Base-by-base conservation (phyloP, 1,140 invertebrate species). In the Camponotus vicinus region DNA sequence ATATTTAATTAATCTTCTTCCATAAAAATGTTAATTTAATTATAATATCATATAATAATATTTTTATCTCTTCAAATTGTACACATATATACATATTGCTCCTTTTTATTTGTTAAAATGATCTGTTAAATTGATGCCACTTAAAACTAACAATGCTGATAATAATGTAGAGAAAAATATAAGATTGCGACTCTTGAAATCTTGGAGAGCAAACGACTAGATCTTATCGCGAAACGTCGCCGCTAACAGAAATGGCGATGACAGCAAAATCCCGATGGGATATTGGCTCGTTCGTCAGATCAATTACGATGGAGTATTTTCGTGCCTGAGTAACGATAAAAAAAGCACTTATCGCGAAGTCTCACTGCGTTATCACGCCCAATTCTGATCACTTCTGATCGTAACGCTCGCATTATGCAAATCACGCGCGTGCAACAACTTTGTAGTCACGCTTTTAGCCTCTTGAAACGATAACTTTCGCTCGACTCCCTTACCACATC, bases 321-420 rank as follows among this genome's bases (percentile, higher is more conserved):
- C 45, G 69, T 37, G 21, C 18, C 7, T 67, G 61, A 67, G 34
- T 66, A 32, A 21, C 70, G n/a, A 63, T 73, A 82, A 66, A 66
- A 57, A 59, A 76, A 80, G 37, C 37, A 55, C 83, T 71, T 69
- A 77, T 63, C 71, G 64, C 18, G 4, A n/a, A 21, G 69, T 83
- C 64, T 67, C 61, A 8, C 52, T 49, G 32, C 49, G 42, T 84
- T 86, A 73, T 82, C 85, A 57, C 49, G 32, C 8, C 37, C 63
- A 75, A 86, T 86, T 83, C 70, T 63, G 40, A 49, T 83, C 70
- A 42, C 32, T 76, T 32, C 70, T 32, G 61, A 40, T 45, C 78
- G 70, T 59, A 86, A 86, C 59, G 42, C 61, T 32, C 7, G 27
- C 52, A 73, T 86, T 86, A 86, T 86, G 79, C 61, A 86, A 84